Conservation (phyloP, 2,797 vertebrate genomes). For the Lepus oiostolus region DNA sequence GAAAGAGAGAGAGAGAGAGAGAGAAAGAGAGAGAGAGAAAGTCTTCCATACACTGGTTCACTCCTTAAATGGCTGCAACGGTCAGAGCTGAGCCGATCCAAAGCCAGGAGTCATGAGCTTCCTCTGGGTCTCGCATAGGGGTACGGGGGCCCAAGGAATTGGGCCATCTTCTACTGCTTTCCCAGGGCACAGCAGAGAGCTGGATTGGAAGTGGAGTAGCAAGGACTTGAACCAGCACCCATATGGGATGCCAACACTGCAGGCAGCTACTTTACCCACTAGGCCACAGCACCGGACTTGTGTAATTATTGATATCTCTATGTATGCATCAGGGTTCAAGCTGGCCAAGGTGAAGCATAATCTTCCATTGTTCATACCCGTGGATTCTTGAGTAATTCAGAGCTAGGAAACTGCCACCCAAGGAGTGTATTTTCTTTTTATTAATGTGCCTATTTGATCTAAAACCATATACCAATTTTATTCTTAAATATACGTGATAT, state of each 20-base stretch:
- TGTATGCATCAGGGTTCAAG: background rate
- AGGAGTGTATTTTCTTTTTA: background rate
- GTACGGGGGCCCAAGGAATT: too few species aligned
- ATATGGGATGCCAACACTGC: too few species aligned
- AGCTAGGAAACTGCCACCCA: background rate
- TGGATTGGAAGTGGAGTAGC: too few species aligned
- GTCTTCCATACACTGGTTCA: background rate
- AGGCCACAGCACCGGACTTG: background rate
- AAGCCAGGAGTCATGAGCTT: too few species aligned
- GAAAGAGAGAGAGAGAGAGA: too few species aligned
- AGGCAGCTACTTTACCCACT: too few species aligned
- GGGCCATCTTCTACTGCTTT: too few species aligned
- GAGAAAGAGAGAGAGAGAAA: background rate
- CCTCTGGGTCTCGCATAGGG: too few species aligned
- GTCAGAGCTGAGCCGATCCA: too few species aligned
- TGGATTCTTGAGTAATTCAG: background rate
- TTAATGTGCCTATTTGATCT: background rate
- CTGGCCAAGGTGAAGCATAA: background rate
- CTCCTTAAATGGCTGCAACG: too few species aligned
- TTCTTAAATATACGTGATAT: constrained; percentile 25
- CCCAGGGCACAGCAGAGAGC: too few species aligned
- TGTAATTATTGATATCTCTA: constrained; percentile 41
- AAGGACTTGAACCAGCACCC: too few species aligned
- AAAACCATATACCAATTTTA: background rate
- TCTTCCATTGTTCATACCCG: constrained; percentile 30